Base-by-base conservation (phyloP, 2,888 invertebrate genomes). In the Rosalia funebris region DNA sequence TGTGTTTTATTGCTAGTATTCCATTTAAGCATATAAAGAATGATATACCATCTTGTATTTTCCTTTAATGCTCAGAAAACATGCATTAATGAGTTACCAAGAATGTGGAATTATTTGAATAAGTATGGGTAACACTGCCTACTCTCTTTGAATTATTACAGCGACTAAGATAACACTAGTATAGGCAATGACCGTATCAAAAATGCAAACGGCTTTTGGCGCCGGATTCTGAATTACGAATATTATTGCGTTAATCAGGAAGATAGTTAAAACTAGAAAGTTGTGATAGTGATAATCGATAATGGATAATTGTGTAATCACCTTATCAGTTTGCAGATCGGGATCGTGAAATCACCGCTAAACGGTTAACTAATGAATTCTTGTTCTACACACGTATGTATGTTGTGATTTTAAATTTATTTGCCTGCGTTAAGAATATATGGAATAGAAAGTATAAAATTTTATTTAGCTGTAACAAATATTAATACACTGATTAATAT, bases 1-100 rank as follows among this genome's bases (percentile, higher is more conserved):
- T 1, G 12, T 11, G 14, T 37, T 14, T 37, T 16, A 5, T 41
- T 25, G 39, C 25, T 19, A 34, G 15, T 39, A 25, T 15, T 25
- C 17, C 39, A 14, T 41, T 41, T 19, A 41, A 17, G 17, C 17
- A n/a, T 12, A 25, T 36, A 39, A 50, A 50, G 4, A 25, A 39
- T 39, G 39, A 50, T 50, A 34, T 39, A 50, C 39, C 25, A 50
- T 39, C 50, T 39, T 25, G 25, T 15, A 25, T 46, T 12, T 15
- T 12, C 12, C 20, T 50, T 50, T 31, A 39, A 39, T 11, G 34
- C 39, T 39, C 25, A 9, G 20, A 25, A 44, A 44, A 25, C 44
- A 44, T 19, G 20, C 19, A 36, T 36, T n/a, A 36, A 36, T 44
- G 20, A 17, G 20, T 44, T 12, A 44, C 5, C 1, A 25, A 44